Conservation (phyloP, 2,888 invertebrate genomes). For the Calliopum simillimum region DNA sequence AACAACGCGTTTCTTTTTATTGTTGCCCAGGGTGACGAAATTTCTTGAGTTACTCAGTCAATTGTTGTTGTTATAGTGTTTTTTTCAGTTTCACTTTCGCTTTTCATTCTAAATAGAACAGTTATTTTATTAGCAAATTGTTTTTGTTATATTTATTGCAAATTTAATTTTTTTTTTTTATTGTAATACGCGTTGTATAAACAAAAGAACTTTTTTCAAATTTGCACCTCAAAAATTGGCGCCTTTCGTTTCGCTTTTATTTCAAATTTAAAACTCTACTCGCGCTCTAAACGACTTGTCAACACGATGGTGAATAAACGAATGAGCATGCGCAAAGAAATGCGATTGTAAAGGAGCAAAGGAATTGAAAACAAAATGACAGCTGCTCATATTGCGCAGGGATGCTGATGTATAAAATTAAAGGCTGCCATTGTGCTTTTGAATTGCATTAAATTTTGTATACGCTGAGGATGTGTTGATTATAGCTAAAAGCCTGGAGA, state of each 20-base stretch:
- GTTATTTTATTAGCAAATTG: conserved; percentile 16
- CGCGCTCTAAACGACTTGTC: no score
- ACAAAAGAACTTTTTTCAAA: no score
- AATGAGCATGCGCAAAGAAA: conserved; percentile 53
- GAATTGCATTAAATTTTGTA: neutral
- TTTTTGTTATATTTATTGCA: neutral
- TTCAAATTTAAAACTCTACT: no score
- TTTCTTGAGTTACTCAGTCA: conserved; percentile 22
- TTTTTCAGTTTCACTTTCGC: neutral
- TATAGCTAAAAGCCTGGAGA: no score
- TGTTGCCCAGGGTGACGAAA: conserved; percentile 38
- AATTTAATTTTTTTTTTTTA: no score
- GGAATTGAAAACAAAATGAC: neutral
- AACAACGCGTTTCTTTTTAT: conserved; percentile 35
- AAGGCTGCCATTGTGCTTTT: no score
- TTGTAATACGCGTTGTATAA: no score
- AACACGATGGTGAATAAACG: conserved; percentile 43
- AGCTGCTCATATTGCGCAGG: no score
- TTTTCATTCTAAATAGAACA: neutral
- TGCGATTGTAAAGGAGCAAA: conserved; percentile 7
- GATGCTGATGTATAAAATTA: no score
- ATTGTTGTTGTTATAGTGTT: conserved; percentile 25
- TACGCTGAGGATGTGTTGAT: neutral
- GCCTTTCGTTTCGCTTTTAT: no score
- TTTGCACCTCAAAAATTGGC: no score